phyloP scores from a whole-genome alignment of 2,113 vertebrate species.

The Hemichromis elongatus region DNA sequence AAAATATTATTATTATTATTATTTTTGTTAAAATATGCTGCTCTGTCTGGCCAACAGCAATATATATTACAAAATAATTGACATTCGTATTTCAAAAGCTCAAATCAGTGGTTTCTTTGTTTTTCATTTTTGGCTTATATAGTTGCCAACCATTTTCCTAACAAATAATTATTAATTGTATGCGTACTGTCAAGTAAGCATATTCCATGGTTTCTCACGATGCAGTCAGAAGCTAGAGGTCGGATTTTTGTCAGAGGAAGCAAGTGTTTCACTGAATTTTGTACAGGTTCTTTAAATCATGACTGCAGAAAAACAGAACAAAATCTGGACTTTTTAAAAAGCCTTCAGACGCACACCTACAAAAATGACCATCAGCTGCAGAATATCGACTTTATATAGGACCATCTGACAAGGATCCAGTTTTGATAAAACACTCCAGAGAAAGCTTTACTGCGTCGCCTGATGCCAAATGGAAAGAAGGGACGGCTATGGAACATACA shows the following conservation, averaged over 20 bases:
- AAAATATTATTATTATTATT: too few relatives aligned
- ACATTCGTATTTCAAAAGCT: neutral
- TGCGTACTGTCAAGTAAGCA: neutral
- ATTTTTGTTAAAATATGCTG: neutral
- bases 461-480: slow-evolving; percentile 20
- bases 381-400: slow-evolving; percentile 23
- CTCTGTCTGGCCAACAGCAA: neutral
- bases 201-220: neutral
- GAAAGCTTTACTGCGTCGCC: neutral
- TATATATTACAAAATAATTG: neutral
- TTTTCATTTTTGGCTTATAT: neutral
- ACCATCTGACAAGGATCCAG: slow-evolving; percentile 1
- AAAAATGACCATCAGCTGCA: slow-evolving; percentile 32
- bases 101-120: neutral
- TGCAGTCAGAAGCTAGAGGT: neutral
- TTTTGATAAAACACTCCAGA: slow-evolving; percentile 29
- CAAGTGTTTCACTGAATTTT: neutral
- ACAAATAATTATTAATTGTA: neutral
- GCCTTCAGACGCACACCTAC: neutral
- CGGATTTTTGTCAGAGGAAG: neutral
- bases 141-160: neutral
- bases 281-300: neutral
- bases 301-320: neutral
- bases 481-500: slow-evolving; percentile 8
- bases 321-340: neutral